Evolutionary conservation across 2,113 vertebrate genomes (phyloP), one percentile per base, ranked within the genome.

Genomic region (Peromyscus leucopus): DNA sequence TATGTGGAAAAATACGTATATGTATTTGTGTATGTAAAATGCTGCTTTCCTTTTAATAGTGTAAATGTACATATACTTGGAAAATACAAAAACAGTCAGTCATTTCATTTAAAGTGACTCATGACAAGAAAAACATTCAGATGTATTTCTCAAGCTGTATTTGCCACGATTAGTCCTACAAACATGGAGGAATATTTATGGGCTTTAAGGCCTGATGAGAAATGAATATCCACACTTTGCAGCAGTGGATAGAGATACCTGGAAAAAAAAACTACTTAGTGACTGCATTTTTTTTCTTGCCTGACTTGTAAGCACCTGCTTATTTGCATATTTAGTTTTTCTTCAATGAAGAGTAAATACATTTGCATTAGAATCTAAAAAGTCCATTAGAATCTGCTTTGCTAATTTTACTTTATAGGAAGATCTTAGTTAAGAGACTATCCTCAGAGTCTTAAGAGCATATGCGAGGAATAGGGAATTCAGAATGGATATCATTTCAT

Each of bases 1-100:
- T 12, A 59, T 78, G 2, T 22, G 9, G 6, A 91, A 65, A 3
- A 3, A 28, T 1, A 31, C 6, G 24, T 12, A 31, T 16, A 33
- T 42, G 2, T 51, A 57, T 33, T 22, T 48, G 19, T 63, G 33
- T 91, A 59, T 72, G 75, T 9, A 91, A 85, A 92, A 75, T 88
- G 36, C 48, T 51, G 65, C 5, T 6, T 12, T 95, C 39, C 39
- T 94, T 65, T 69, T 96, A 11, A 89, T 74, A 95, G 72, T 72
- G 0, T 36, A 97, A 98, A 92, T 91, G 92, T 48, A 98, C 78
- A 48, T 79, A 95, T 48, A 98, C 72, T 69, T 97, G 59, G 36
- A 93, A 93, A 79, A 95, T 36, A 96, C 31, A 79, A 78, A 33
- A 95, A 48, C 13, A 90, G 48, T 69, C 48, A 94, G 3, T 8